Conservation (phyloP, 2,888 invertebrate genomes). For the Leucophenga montana region DNA sequence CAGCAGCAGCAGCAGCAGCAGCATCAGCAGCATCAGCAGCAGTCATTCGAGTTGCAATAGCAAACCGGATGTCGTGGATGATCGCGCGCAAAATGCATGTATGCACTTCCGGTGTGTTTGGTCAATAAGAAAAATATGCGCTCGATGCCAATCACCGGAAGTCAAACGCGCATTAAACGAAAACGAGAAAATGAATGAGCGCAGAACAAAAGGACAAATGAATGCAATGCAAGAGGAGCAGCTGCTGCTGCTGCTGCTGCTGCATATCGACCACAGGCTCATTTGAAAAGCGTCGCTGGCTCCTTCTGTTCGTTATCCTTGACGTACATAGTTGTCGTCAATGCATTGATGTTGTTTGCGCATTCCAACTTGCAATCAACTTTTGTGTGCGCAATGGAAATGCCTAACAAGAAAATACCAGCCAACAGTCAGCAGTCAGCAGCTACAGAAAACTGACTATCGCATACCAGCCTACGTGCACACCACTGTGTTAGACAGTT, state of each 20-base stretch:
- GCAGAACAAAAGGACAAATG: too few species aligned
- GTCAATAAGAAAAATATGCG: neutral
- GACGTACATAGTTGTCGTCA: slow-evolving; percentile 2
- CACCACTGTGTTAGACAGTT: neutral
- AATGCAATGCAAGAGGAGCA: too few species aligned
- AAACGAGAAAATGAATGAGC: too few species aligned
- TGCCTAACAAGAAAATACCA: slow-evolving; percentile 2
- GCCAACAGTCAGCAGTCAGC: too few species aligned
- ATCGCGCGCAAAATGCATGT: too few species aligned
- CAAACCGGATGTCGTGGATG: too few species aligned
- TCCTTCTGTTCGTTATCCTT: neutral
- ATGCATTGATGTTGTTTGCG: too few species aligned
- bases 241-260: neutral
- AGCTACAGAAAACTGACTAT: neutral
- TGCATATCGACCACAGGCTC: neutral
- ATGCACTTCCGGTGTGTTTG: neutral
- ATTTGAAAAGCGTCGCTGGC: neutral
- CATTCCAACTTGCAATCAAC: slow-evolving; percentile 12
- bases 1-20: too few species aligned
- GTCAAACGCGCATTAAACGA: slow-evolving; percentile 10
- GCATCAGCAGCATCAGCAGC: too few species aligned
- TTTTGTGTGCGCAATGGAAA: slow-evolving; percentile 15
- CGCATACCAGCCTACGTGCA: neutral
- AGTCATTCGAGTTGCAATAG: too few species aligned
- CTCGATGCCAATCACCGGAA: slow-evolving; percentile 16